These are phyloP conservation scores for Anthophora plumipes DNA, from an alignment of 2,888 invertebrate species.

Conservation along the genomic window DNA sequence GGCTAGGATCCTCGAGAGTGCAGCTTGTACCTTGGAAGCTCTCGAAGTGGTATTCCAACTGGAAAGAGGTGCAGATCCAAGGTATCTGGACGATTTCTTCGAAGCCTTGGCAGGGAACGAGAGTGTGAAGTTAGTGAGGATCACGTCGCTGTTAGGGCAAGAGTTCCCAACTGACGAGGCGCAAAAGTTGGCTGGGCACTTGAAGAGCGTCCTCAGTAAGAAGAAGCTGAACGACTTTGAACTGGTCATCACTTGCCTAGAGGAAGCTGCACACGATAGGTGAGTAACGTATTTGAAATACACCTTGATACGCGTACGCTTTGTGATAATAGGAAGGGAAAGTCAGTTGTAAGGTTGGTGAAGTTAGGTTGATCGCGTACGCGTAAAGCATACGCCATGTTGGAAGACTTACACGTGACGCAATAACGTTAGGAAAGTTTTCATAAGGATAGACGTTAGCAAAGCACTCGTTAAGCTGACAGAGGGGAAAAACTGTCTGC, in stretches of 20 bases:
- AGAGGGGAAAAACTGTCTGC: constrained; percentile 8
- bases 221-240: constrained; percentile 86
- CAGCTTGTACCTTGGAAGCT: constrained; percentile 85
- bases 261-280: constrained; percentile 85
- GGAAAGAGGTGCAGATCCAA: constrained; percentile 84
- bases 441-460: background rate
- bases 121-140: constrained; percentile 85
- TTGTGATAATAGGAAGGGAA: background rate
- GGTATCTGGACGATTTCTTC: constrained; percentile 85
- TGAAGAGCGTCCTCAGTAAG: constrained; percentile 85
- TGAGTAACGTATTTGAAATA: constrained; percentile 59
- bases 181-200: constrained; percentile 84
- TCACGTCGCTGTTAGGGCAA: constrained; percentile 86
- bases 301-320: background rate
- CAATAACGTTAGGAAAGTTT: constrained; percentile 20
- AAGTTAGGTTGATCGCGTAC: no score
- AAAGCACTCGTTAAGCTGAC: constrained; percentile 36
- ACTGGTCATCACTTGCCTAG: constrained; percentile 86
- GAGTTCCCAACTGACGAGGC: constrained; percentile 86
- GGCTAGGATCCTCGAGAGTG: constrained; percentile 85
- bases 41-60: constrained; percentile 86
- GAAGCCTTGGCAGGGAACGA: constrained; percentile 85
- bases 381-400: background rate
- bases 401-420: background rate
- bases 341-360: background rate